A percentile compares a stretch with the other conserved stretches of the same genome.
Evolutionary conservation across 1,140 invertebrate species (phyloP).

Genomic region (Aphelinus atriplicis): DNA sequence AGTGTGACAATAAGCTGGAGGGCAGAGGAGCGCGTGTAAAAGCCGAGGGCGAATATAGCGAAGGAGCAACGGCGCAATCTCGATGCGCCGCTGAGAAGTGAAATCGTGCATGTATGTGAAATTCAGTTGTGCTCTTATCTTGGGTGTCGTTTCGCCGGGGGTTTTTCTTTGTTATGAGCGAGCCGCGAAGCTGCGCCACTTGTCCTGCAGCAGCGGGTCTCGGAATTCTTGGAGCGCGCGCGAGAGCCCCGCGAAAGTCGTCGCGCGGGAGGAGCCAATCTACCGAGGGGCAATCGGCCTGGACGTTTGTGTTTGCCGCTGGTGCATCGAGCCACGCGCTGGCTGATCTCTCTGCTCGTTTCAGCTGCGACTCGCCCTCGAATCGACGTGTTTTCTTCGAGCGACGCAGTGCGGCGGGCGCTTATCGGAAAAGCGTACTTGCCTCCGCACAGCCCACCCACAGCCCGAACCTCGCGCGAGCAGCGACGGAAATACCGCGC

Average conservation of each 20-base stretch:
- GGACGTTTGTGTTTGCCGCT: background rate
- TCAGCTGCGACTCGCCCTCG: background rate
- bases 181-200: too few relatives aligned
- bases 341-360: background rate
- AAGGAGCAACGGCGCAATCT: background rate
- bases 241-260: too few relatives aligned
- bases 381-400: conserved; percentile 10
- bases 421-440: conserved; percentile 18
- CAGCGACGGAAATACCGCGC: background rate
- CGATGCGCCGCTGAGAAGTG: background rate
- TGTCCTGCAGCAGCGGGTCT: too few relatives aligned
- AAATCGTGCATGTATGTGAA: background rate
- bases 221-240: too few relatives aligned
- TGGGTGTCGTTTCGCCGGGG: background rate
- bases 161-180: background rate
- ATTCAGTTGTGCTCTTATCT: conserved; percentile 12
- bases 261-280: background rate
- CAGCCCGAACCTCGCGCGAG: too few relatives aligned
- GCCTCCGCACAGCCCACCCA: background rate
- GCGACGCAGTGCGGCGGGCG: background rate
- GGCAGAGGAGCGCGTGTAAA: too few relatives aligned
- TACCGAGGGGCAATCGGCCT: background rate
- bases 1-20: too few relatives aligned
- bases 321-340: background rate
- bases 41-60: background rate